Base-by-base conservation (phyloP, 2,797 vertebrate genomes). In the Steatocranus sp. region DNA sequence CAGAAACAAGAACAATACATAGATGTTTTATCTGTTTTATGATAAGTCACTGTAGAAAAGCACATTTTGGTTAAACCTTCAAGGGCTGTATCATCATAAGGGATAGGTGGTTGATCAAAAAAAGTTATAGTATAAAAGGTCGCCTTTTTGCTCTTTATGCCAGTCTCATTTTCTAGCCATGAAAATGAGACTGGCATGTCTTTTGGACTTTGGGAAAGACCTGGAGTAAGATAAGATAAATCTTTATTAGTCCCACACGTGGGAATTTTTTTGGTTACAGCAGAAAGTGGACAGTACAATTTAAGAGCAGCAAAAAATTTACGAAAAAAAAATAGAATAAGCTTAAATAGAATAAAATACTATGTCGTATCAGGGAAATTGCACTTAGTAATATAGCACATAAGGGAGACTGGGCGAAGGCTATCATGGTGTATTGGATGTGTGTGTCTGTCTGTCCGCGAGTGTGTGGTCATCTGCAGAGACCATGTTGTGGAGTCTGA, bases 401-500 rank as follows among this genome's bases (percentile, higher is more conserved):
- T 27, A 17, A 58, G 17, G 17, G 27, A 58, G 27, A 58, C 54
- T n/a, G 27, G 27, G 6, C 2, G 0, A 58, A 58, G 54, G 54
- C 9, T 58, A 58, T 58, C 30, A 34, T 7, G 17, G 27, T 56
- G 27, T 1, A 4, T 58, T 58, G 54, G 54, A 58, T 58, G 54
- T 11, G 54, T 32, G 27, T 58, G 27, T 18, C 14, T 25, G 53
- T 54, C 23, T 58, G 54, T 58, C 8, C 2, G 3, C 27, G 6
- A 0, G 0, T 58, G 17, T 58, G 54, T 0, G 54, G 30, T 34
- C 30, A 0, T 34, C 2, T 58, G 30, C 54, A 58, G 30, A 58
- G 6, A 0, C 30, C 9, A 34, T 58, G 56, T 58, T 58, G 56
- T 58, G 9, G 56, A 58, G 56, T 58, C 30, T 58, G 56, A 58